Evolutionary conservation across 2,888 invertebrate genomes (phyloP).

Genomic region (Entomobrya proxima): DNA sequence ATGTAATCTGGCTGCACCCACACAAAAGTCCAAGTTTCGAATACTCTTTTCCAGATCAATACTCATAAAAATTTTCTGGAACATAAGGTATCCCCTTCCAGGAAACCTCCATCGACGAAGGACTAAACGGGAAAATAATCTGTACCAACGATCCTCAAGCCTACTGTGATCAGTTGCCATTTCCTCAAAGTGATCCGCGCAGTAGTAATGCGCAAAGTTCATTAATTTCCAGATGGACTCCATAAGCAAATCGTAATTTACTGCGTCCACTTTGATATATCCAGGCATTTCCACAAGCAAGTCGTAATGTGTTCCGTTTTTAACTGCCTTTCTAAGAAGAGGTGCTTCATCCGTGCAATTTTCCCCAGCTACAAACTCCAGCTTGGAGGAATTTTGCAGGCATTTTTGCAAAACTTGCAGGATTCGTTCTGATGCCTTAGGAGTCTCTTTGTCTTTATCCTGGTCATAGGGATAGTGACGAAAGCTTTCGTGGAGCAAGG

Average conservation of each 20-base stretch:
- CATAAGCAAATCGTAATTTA: constrained; percentile 68
- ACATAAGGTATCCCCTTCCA: constrained; percentile 50
- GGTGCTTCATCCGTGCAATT: constrained; percentile 66
- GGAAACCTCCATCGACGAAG: constrained; percentile 70
- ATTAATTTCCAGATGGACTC: constrained; percentile 71
- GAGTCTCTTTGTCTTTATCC: constrained; percentile 36
- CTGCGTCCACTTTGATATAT: constrained; percentile 62
- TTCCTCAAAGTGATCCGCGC: constrained; percentile 64
- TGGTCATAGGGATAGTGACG: constrained; percentile 49
- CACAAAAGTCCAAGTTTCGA: constrained; percentile 65
- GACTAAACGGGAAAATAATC: constrained; percentile 58
- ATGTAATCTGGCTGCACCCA: constrained; percentile 65
- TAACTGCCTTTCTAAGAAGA: constrained; percentile 38
- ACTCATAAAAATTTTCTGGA: constrained; percentile 65
- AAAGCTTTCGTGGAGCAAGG: constrained; percentile 64
- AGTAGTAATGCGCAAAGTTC: constrained; percentile 72
- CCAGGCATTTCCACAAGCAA: constrained; percentile 65
- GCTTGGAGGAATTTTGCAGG: constrained; percentile 35
- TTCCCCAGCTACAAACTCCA: constrained; percentile 52
- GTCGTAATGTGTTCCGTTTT: constrained; percentile 48
- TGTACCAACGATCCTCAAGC: constrained; percentile 56
- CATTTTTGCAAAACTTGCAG: constrained; percentile 42
- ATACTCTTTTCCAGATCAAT: constrained; percentile 58
- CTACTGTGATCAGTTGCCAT: constrained; percentile 66
- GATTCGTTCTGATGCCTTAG: constrained; percentile 59